Evolutionary conservation across 2,113 vertebrate species (phyloP).

Genomic region (Bettongia penicillata): DNA sequence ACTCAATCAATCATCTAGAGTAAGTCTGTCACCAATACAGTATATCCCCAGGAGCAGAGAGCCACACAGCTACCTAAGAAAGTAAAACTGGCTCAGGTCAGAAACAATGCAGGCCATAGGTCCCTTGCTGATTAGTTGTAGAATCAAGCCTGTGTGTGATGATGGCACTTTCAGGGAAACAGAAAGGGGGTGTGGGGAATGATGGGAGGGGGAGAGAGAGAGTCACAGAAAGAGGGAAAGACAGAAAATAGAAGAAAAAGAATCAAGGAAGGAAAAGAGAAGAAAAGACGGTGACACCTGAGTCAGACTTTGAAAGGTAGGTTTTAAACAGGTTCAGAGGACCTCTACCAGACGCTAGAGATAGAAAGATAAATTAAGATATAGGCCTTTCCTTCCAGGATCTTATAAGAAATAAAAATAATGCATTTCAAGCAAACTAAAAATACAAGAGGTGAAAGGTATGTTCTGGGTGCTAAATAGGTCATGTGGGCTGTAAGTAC

Average conservation of each 20-base stretch:
- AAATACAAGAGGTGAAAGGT: background rate
- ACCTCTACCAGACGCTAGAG: background rate
- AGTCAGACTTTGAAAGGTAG: background rate
- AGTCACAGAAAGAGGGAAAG: accelerated
- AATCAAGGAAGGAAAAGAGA: background rate
- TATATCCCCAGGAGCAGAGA: background rate
- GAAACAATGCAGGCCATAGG: background rate
- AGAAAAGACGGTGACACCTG: background rate
- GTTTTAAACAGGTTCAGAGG: background rate
- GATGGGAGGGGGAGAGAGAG: no score
- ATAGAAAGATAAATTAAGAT: background rate
- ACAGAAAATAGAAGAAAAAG: no score
- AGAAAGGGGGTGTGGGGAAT: accelerated
- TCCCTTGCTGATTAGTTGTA: background rate
- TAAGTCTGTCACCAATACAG: background rate
- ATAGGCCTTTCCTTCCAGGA: background rate
- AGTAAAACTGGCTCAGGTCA: background rate
- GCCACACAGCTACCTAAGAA: background rate
- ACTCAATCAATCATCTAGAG: background rate
- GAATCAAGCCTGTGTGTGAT: background rate
- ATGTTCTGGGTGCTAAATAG: background rate
- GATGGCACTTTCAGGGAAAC: background rate
- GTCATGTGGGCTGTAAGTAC: background rate
- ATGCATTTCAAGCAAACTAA: background rate
- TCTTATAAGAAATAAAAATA: background rate